Percentiles rank a stretch among this genome's conserved stretches.
Evolutionary conservation across 2,797 vertebrate species (phyloP).

Genomic region (Rhynchonycteris naso): DNA sequence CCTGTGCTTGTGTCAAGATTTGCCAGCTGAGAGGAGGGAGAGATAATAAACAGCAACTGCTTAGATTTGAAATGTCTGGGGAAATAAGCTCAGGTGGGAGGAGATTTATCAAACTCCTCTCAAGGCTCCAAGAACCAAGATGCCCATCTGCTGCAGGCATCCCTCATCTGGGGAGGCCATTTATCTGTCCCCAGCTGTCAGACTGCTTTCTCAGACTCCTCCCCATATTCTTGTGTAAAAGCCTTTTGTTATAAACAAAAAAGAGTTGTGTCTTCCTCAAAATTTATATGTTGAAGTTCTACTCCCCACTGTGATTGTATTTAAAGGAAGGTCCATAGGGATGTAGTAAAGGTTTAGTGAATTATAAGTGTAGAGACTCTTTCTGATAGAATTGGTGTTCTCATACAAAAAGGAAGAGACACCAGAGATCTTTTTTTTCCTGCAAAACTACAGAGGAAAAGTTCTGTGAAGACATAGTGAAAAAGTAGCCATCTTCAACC

Average conservation of each 20-base stretch:
- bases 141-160: not conserved
- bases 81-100: conserved; percentile 61
- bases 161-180: not conserved
- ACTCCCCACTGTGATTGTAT: not conserved
- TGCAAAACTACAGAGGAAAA: not conserved
- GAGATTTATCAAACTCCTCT: conserved; percentile 43
- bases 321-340: not conserved
- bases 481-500: not conserved
- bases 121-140: not conserved
- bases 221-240: not conserved
- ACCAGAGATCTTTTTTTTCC: not conserved
- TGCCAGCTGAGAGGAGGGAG: conserved; percentile 52
- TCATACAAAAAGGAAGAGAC: not conserved
- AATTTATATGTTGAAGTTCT: not conserved
- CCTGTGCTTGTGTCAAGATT: conserved; percentile 34
- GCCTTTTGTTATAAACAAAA: not conserved
- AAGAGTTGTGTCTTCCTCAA: not conserved
- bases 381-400: not conserved
- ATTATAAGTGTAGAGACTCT: not conserved
- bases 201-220: not conserved
- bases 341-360: not conserved
- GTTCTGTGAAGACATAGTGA: not conserved
- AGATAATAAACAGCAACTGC: conserved; percentile 68
- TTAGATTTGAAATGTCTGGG: conserved; percentile 33
- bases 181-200: not conserved